phyloP scores from a whole-genome alignment of 1,140 invertebrate genomes.

The Drosophila micromelanica region DNA sequence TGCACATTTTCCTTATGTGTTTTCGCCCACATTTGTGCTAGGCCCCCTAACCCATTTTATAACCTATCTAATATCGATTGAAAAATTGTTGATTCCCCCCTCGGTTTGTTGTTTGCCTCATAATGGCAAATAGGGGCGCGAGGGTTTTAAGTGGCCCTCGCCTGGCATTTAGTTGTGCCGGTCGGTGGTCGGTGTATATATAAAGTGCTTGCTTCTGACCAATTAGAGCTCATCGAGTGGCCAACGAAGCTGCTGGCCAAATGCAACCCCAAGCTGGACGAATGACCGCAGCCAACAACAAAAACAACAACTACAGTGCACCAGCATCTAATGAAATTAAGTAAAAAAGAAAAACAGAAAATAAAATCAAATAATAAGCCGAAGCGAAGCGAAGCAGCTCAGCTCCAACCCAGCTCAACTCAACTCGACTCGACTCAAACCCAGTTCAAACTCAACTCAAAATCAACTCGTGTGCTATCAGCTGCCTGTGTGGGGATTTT shows the following conservation, averaged over 20 bases:
- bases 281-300: slow-evolving; percentile 34
- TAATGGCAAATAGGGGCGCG: slow-evolving; percentile 60
- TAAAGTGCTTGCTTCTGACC: slow-evolving; percentile 60
- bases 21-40: background rate
- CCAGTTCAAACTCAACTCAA: slow-evolving; percentile 30
- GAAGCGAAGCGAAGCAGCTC: slow-evolving; percentile 2
- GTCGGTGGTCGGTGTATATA: background rate
- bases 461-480: slow-evolving; percentile 34
- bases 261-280: slow-evolving; percentile 59
- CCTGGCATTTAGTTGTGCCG: slow-evolving; percentile 29
- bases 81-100: background rate
- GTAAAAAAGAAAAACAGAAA: slow-evolving; percentile 38
- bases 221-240: slow-evolving; percentile 58
- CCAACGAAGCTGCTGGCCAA: slow-evolving; percentile 37
- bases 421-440: background rate
- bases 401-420: slow-evolving; percentile 5
- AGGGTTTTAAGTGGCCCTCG: slow-evolving; percentile 39
- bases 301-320: slow-evolving; percentile 29
- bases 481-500: background rate
- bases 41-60: slow-evolving; percentile 1
- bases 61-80: slow-evolving; percentile 40
- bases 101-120: slow-evolving; percentile 2
- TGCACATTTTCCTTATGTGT: background rate
- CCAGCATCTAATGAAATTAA: slow-evolving; percentile 76
- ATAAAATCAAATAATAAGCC: slow-evolving; percentile 28